These are phyloP conservation scores for Neofelis nebulosa DNA, from an alignment of 2,113 vertebrate genomes.

Conservation along the genomic window DNA sequence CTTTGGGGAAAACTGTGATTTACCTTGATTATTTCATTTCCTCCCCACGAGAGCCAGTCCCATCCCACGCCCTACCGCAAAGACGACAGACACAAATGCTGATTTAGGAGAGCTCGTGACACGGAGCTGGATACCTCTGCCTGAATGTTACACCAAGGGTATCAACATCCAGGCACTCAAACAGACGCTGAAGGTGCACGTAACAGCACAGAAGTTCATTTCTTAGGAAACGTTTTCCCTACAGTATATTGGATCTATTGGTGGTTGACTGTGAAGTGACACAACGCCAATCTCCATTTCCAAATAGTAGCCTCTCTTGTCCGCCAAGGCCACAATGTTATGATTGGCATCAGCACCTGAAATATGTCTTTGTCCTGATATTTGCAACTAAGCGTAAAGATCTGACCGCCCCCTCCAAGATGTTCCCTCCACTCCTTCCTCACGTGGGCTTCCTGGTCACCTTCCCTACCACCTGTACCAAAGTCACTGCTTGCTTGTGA, in stretches of 20 bases:
- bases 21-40: neutral
- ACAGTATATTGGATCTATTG: neutral
- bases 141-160: neutral
- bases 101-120: neutral
- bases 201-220: neutral
- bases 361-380: neutral
- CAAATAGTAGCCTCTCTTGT: neutral
- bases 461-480: neutral
- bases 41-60: neutral
- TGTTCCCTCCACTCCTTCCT: rapidly evolving
- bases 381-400: neutral
- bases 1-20: neutral
- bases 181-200: rapidly evolving
- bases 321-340: neutral
- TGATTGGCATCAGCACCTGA: neutral
- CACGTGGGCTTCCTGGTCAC: rapidly evolving
- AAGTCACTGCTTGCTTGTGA: neutral
- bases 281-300: slow-evolving; percentile 11
- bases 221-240: neutral
- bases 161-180: neutral
- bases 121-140: neutral
- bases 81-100: neutral
- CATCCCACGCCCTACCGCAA: neutral
- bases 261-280: neutral
- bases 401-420: neutral